Evolutionary conservation across 2,113 vertebrate species (phyloP).

Genomic region (Muntiacus muntjak): DNA sequence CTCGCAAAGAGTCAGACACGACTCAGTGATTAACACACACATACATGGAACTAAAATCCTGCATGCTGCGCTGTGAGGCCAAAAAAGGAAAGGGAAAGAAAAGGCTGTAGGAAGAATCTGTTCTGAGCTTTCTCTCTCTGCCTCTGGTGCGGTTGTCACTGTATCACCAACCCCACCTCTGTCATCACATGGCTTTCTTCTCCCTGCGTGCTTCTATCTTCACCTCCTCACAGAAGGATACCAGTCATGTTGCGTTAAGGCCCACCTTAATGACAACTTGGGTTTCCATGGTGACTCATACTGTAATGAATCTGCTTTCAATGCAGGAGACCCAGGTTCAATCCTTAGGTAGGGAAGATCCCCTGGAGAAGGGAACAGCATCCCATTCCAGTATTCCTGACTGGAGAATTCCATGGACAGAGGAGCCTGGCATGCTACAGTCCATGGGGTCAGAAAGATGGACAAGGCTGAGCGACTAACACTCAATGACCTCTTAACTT

Average conservation of each 20-base stretch:
- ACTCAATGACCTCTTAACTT: not conserved
- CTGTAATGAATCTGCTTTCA: not conserved
- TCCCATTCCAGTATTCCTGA: not conserved
- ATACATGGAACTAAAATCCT: not conserved
- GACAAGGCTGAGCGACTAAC: not conserved
- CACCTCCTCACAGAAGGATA: not conserved
- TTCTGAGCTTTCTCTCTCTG: not conserved
- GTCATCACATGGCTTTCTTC: not conserved
- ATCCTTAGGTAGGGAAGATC: not conserved
- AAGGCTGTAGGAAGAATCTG: not conserved
- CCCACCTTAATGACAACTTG: not conserved
- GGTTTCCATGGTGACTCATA: not conserved
- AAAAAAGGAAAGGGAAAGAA: not conserved
- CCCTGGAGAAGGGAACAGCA: not conserved
- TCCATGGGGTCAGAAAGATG: not conserved
- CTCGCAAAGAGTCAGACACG: accelerated
- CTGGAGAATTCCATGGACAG: not conserved
- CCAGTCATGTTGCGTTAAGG: not conserved
- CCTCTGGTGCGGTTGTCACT: not conserved
- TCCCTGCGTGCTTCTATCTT: not conserved
- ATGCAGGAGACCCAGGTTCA: not conserved
- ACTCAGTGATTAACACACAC: not conserved
- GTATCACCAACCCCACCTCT: not conserved
- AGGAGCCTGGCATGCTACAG: not conserved
- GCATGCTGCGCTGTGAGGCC: not conserved